phyloP scores from a whole-genome alignment of 2,113 vertebrate genomes.

The Pteronura brasiliensis region DNA sequence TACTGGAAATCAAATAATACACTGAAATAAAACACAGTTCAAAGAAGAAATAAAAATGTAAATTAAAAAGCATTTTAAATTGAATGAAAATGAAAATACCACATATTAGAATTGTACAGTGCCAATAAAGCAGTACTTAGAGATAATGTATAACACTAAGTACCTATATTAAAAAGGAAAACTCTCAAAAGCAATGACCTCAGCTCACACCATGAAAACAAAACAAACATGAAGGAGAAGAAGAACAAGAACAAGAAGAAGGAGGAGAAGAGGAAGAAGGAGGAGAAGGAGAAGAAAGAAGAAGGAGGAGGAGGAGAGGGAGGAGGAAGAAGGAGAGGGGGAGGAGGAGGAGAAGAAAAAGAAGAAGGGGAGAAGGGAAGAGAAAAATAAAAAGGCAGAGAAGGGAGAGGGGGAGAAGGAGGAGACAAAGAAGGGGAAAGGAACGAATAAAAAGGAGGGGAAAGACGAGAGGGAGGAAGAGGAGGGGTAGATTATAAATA shows the following conservation, averaged over 20 bases:
- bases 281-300: neutral
- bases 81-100: neutral
- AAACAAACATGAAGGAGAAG: neutral
- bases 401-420: too few species aligned
- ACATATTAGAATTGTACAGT: neutral
- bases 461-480: neutral
- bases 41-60: neutral
- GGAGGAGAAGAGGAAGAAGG: too few species aligned
- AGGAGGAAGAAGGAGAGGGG: too few species aligned
- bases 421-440: too few species aligned
- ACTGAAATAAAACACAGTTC: neutral
- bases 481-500: neutral
- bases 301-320: rapidly evolving
- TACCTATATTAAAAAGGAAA: neutral
- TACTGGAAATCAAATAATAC: neutral
- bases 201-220: neutral
- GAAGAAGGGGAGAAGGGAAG: too few species aligned
- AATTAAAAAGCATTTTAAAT: neutral
- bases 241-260: neutral
- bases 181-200: neutral
- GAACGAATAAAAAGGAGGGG: neutral
- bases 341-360: too few species aligned
- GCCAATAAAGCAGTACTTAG: neutral
- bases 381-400: too few species aligned
- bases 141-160: neutral